Percentiles rank a stretch among this genome's conserved stretches.
These are phyloP conservation scores for Porites australiensis DNA, from an alignment of 64 coral and sea anemone species.

Conservation along the genomic window DNA sequence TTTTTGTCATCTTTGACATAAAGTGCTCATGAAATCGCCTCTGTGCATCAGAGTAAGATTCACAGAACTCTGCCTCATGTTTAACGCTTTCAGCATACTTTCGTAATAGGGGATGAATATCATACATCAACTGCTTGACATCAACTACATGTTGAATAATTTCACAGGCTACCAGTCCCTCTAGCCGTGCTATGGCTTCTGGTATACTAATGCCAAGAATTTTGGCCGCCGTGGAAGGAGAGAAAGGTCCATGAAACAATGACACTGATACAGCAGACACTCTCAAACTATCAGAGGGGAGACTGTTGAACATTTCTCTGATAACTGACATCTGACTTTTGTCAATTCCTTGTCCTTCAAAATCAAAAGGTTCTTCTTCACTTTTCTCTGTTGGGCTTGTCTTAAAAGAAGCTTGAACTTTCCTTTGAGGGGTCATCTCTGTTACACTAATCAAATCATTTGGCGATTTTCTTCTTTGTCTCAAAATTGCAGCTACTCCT, in stretches of 20 bases:
- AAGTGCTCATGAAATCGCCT: background rate
- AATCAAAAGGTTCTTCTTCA: background rate
- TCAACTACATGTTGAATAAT: background rate
- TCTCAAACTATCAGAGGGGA: background rate
- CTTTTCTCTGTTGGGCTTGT: background rate
- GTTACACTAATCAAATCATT: background rate
- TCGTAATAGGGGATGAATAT: background rate
- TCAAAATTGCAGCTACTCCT: conserved; percentile 17
- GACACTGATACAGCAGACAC: background rate
- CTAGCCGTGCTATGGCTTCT: background rate
- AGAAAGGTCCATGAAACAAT: conserved; percentile 1
- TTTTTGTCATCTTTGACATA: background rate
- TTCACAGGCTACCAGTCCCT: background rate
- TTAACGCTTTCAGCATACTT: background rate
- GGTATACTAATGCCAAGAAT: background rate
- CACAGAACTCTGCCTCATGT: background rate
- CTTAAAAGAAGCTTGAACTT: background rate
- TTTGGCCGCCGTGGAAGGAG: background rate
- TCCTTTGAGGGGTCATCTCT: background rate
- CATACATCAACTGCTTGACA: background rate
- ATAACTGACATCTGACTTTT: background rate
- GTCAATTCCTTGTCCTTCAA: background rate
- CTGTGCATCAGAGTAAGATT: background rate
- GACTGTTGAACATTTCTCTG: background rate
- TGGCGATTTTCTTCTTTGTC: background rate